Base-by-base conservation (phyloP, 2,888 invertebrate genomes). In the Nebria brevicollis region DNA sequence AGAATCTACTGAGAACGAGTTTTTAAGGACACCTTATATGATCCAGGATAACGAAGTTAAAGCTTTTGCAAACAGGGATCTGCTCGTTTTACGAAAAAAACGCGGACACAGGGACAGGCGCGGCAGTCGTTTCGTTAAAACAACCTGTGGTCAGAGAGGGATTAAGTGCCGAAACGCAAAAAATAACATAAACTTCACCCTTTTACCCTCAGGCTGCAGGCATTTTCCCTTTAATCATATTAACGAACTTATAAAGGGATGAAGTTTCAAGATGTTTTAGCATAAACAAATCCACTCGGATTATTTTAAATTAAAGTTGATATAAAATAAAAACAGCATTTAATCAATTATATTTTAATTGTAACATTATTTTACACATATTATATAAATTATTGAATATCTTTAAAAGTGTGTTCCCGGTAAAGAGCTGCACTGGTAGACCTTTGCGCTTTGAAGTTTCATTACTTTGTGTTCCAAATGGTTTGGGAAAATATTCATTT, bases 1-100 rank as follows among this genome's bases (percentile, higher is more conserved):
- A 78, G 20, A 78, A 78, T 78, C 78, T 72, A 78, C 74, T 79
- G 54, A 73, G 34, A 79, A 79, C 79, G 79, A 79, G 74, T 79
- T 79, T 79, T 79, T 79, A 79, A 79, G 79, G 79, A 79, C 79
- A 74, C 79, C 78, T 78, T 72, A 66, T 79, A 79, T 79, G 79
- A 79, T 79, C 79, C 79, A 66, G 79, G 79, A 79, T 79, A 79
- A 79, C 79, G 74, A 79, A 79, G 79, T 79, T 79, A 79, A 78
- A 79, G 79, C 70, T 26, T 34, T 15, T 70, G 70, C 68, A 79
- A 75, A 79, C 79, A 66, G 79, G 79, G 75, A 66, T 54, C 70
- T 66, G 68, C 73, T 74, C 79, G 79, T 79, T 79, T 74, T 74
- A 74, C 66, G 79, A 66, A 43, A 68, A 20, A 79, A 43, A 66